A percentile compares a stretch with the other conserved stretches of the same genome.
Evolutionary conservation across 1,140 invertebrate genomes (phyloP).

Genomic region (Charaxes varanes): DNA sequence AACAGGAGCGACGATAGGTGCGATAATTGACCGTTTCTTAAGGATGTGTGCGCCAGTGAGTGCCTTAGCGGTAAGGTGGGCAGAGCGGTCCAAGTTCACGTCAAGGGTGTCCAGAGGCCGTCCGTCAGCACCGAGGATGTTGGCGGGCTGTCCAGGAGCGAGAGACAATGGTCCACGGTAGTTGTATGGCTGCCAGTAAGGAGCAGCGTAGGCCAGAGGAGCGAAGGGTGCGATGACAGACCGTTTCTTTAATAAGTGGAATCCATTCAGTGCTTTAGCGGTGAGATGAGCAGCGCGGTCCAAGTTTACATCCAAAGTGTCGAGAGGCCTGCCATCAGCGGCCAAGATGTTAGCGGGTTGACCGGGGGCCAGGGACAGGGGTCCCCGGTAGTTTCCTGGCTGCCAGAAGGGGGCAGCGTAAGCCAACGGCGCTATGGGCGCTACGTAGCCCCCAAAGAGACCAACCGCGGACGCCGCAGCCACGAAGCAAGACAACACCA

Average conservation of each 20-base stretch:
- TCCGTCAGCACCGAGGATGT: constrained; percentile 23
- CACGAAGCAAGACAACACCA: constrained; percentile 74
- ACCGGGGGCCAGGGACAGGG: constrained; percentile 51
- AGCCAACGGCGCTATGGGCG: constrained; percentile 23
- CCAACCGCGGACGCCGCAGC: constrained; percentile 54
- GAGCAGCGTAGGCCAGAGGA: no score
- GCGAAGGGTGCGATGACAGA: neutral
- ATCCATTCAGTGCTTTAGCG: no score
- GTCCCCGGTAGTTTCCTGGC: constrained; percentile 47
- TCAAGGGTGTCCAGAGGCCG: no score
- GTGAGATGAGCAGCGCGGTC: no score
- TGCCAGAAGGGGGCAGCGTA: constrained; percentile 26
- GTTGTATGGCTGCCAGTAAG: constrained; percentile 33
- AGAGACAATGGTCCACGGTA: constrained; percentile 54
- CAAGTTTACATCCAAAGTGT: no score
- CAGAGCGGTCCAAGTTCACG: no score
- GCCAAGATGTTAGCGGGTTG: constrained; percentile 47
- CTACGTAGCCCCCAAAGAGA: constrained; percentile 27
- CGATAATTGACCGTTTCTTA: neutral
- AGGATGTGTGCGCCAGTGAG: neutral
- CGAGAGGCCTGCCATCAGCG: no score
- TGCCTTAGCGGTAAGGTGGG: no score
- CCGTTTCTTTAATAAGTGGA: neutral
- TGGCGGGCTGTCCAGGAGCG: constrained; percentile 52
- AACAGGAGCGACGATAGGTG: no score